phyloP scores from a whole-genome alignment of 2,888 invertebrate genomes.

The Lycaena phlaeas region DNA sequence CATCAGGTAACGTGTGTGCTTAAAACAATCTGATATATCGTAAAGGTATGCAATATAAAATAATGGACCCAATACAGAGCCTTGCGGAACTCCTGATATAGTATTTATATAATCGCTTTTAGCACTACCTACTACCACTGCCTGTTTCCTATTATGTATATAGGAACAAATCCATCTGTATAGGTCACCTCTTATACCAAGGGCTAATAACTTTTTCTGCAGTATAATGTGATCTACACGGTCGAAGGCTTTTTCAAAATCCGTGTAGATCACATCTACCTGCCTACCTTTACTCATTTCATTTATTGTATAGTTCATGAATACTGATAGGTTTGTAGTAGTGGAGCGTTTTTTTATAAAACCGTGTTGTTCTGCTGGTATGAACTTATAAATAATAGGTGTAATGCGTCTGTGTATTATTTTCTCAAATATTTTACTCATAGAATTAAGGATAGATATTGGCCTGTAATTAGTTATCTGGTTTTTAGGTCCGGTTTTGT shows the following conservation, averaged over 20 bases:
- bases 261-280: slow-evolving; percentile 12
- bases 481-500: slow-evolving; percentile 10
- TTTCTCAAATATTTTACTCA: slow-evolving; percentile 12
- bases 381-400: background rate
- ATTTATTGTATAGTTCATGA: background rate
- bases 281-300: slow-evolving; percentile 10
- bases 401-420: slow-evolving; percentile 1
- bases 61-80: slow-evolving; percentile 3
- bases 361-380: slow-evolving; percentile 12
- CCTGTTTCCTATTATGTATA: slow-evolving; percentile 10
- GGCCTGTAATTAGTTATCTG: slow-evolving; percentile 11
- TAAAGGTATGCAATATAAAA: slow-evolving; percentile 8
- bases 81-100: slow-evolving; percentile 8
- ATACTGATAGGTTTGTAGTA: slow-evolving; percentile 5
- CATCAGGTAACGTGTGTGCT: background rate
- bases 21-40: slow-evolving; percentile 1
- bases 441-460: slow-evolving; percentile 7
- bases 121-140: slow-evolving; percentile 8
- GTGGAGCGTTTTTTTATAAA: slow-evolving; percentile 9
- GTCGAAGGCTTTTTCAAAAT: slow-evolving; percentile 9
- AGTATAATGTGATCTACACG: no score
- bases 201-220: background rate
- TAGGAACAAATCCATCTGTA: slow-evolving; percentile 13
- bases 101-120: background rate
- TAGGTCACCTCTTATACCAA: no score